A percentile compares a stretch with the other conserved stretches of the same genome.
Evolutionary conservation across 2,888 invertebrate species (phyloP).

Genomic region (Aleiodes testaceus): DNA sequence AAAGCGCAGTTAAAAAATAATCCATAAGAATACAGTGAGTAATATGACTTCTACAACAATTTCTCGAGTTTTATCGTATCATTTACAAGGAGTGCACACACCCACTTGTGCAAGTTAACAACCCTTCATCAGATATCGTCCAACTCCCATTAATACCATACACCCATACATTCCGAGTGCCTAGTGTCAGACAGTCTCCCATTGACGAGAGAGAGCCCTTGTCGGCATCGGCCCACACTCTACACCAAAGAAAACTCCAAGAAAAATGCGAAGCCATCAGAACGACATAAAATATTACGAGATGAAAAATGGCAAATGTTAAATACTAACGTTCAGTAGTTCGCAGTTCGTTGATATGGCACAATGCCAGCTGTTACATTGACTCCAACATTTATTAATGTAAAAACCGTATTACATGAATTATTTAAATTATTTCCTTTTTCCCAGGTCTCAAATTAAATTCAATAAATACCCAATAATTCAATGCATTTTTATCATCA

Average conservation of each 20-base stretch:
- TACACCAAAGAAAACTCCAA: slow-evolving; percentile 7
- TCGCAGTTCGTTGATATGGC: slow-evolving; percentile 11
- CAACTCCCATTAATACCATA: slow-evolving; percentile 43
- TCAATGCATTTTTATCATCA: neutral
- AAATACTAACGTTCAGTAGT: slow-evolving; percentile 13
- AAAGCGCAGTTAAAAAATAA: neutral
- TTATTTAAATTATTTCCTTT: neutral
- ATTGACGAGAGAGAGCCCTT: slow-evolving; percentile 39
- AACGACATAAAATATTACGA: neutral
- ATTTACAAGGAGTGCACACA: slow-evolving; percentile 25
- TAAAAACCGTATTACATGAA: neutral
- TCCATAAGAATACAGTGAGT: slow-evolving; percentile 18
- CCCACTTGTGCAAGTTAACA: slow-evolving; percentile 31
- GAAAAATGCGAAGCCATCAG: neutral
- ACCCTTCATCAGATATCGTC: slow-evolving; percentile 48
- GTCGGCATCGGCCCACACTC: slow-evolving; percentile 10
- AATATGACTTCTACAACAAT: slow-evolving; percentile 28
- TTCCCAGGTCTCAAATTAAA: neutral
- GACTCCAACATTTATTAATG: slow-evolving; percentile 18
- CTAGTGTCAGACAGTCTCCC: slow-evolving; percentile 39
- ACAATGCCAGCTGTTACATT: slow-evolving; percentile 20
- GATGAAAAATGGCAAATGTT: slow-evolving; percentile 27
- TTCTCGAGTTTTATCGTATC: slow-evolving; percentile 23
- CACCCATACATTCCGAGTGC: slow-evolving; percentile 20
- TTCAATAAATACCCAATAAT: too few relatives aligned